phyloP scores from a whole-genome alignment of 1,140 invertebrate genomes.

The Pogonomyrmex californicus region DNA sequence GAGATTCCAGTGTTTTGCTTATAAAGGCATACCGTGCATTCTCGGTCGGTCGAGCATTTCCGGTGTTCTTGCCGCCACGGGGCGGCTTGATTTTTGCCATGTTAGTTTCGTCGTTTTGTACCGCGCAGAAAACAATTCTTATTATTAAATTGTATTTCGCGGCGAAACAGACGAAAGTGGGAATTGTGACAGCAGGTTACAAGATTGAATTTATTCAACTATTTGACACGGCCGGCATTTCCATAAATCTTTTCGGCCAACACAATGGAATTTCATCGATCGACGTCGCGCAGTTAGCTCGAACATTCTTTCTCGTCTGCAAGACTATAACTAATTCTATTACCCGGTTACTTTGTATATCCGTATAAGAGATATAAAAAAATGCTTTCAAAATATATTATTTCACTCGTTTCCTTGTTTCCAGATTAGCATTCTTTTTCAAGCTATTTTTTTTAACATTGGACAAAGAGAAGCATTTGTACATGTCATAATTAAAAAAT shows the following conservation, averaged over 20 bases:
- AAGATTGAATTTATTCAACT: slow-evolving; percentile 44
- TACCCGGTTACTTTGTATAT: neutral
- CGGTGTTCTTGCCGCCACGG: slow-evolving; percentile 26
- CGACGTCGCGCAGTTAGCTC: neutral
- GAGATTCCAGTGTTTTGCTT: slow-evolving; percentile 75
- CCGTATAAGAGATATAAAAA: neutral
- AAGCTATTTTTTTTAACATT: neutral
- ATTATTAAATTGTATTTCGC: slow-evolving; percentile 54
- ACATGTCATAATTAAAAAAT: neutral
- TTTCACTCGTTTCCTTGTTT: neutral
- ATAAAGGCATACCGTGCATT: slow-evolving; percentile 68
- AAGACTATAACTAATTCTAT: slow-evolving; percentile 33
- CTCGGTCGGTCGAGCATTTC: slow-evolving; percentile 49
- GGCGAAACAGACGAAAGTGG: neutral
- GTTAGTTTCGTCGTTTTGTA: slow-evolving; percentile 5
- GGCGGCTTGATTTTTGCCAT: slow-evolving; percentile 39
- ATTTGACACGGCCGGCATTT: slow-evolving; percentile 27
- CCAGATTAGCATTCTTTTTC: neutral
- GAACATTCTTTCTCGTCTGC: neutral
- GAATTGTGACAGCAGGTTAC: neutral
- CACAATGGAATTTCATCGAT: slow-evolving; percentile 31
- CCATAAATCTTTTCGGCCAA: neutral
- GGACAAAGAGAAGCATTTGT: neutral
- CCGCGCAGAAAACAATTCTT: slow-evolving; percentile 28
- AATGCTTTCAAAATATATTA: neutral